Conservation (phyloP, 2,797 vertebrate genomes). For the Alectoris magna region DNA sequence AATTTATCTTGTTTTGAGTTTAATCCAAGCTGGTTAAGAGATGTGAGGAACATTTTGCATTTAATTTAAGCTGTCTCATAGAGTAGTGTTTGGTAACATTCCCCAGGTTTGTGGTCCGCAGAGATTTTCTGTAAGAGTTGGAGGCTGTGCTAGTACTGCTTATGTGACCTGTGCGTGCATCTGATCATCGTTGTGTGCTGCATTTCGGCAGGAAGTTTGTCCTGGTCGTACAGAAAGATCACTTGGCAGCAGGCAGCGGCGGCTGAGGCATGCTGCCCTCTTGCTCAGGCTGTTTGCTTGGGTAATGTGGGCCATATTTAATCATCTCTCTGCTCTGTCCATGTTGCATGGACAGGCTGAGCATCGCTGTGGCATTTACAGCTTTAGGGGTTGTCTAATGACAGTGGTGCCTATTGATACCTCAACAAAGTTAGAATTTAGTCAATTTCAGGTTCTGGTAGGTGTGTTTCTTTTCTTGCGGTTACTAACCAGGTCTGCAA, state of each 20-base stretch:
- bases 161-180: fast-evolving
- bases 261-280: neutral
- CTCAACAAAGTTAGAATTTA: neutral
- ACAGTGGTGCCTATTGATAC: no score
- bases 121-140: neutral
- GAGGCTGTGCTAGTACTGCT: fast-evolving
- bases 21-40: neutral
- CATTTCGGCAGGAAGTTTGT: neutral
- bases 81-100: neutral
- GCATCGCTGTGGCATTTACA: neutral
- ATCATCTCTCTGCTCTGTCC: neutral
- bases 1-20: neutral
- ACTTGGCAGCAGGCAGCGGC: neutral
- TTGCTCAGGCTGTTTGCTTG: neutral
- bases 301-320: neutral
- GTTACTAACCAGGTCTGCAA: neutral
- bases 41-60: neutral
- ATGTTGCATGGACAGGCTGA: neutral
- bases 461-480: neutral
- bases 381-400: neutral
- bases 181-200: neutral
- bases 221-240: neutral
- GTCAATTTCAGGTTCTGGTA: neutral
- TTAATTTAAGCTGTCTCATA: neutral
- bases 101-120: neutral